Evolutionary conservation across 2,888 invertebrate species (phyloP), one percentile per base, ranked within the genome.

Genomic region (Panopea generosa): DNA sequence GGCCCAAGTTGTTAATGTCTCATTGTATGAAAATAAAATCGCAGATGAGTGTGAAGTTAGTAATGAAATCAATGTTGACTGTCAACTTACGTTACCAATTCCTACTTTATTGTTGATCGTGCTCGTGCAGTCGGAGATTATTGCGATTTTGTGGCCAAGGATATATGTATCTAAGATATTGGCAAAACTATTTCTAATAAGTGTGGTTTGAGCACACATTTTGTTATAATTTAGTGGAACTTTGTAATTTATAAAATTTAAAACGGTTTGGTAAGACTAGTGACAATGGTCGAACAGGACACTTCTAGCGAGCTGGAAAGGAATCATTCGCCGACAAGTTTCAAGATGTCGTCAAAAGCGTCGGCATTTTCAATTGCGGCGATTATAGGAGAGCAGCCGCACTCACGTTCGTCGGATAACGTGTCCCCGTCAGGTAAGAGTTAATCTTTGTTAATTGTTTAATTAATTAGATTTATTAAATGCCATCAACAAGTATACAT

Each of bases 361-460:
- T 97, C 98, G 84, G 98, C 98, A 94, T 98, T 98, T 94, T 97
- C 97, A 93, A 98, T 98, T 90, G 97, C 97, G 78, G 97, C 97
- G 89, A 98, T 98, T 93, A 98, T 98, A 97, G 89, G 87, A 7
- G 81, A 81, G 40, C 70, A 73, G 45, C 61, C 67, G 7, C 20
- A 72, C 29, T 52, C 68, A 26, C 47, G 81, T 24, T 55, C 77
- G 18, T 75, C 81, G 57, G 81, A 81, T 61, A 81, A 77, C 50
- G 75, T 72, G 7, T 81, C 81, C 14, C 80, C 80, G 20, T 65
- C 80, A 43, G 75, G 80, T 80, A 77, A 62, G 67, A 11, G 1
- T 27, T 29, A 4, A 11, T 4, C 16, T 16, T 24, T 52, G 3
- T 22, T 24, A 6, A 14, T 18, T 24, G 4, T 52, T n/a, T 47